A percentile compares a stretch with the other conserved stretches of the same genome.
Conservation (phyloP, 2,113 vertebrate species). For the Chlamydotis undulata region DNA sequence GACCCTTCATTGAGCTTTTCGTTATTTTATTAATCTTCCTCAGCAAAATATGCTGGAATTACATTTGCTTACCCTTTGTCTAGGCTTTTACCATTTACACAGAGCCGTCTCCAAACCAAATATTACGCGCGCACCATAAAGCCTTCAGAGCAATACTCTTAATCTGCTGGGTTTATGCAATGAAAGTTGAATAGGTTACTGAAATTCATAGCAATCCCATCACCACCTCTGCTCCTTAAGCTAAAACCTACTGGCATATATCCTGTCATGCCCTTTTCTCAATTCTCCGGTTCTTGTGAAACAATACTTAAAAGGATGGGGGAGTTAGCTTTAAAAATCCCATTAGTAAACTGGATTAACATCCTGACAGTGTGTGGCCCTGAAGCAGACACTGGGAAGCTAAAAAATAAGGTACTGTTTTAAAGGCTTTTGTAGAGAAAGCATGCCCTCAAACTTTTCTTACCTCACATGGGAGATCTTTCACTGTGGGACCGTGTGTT, state of each 20-base stretch:
- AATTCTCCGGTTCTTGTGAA: neutral
- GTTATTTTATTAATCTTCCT: neutral
- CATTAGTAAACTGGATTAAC: neutral
- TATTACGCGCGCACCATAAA: neutral
- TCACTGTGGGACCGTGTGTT: neutral
- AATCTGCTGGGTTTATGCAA: neutral
- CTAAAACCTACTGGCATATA: neutral
- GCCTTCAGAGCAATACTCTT: neutral
- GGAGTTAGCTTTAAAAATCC: neutral
- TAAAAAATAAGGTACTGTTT: neutral
- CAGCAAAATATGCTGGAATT: neutral
- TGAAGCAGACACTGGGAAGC: rapidly evolving
- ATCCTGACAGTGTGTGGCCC: neutral
- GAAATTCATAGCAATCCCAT: neutral
- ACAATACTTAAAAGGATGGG: neutral
- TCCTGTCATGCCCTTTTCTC: neutral
- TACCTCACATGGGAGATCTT: neutral
- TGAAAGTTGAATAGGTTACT: neutral
- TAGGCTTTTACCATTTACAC: neutral
- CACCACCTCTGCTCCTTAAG: neutral
- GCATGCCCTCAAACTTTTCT: neutral
- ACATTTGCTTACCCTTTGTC: neutral
- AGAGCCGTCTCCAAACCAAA: neutral
- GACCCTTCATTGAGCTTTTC: neutral
- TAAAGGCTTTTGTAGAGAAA: neutral